Evolutionary conservation across 2,797 vertebrate genomes (phyloP).

Genomic region (Sebastes taczanowskii): DNA sequence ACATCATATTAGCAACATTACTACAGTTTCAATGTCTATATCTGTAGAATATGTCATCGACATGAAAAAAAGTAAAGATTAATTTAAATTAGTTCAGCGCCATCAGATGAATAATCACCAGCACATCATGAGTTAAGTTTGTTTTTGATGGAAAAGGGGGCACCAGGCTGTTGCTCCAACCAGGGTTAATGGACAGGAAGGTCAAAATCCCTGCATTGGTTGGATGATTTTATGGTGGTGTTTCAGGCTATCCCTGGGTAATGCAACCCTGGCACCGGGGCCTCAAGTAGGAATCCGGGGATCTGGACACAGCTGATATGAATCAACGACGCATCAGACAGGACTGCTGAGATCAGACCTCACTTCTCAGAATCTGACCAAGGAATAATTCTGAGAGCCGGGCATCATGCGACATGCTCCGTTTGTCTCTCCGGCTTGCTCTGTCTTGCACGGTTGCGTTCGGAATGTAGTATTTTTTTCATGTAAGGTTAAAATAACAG

Average conservation of each 20-base stretch:
- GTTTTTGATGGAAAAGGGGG: background rate
- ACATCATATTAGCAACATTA: no score
- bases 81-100: background rate
- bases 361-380: slow-evolving; percentile 13
- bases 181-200: slow-evolving; percentile 2
- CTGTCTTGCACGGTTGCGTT: background rate
- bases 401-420: background rate
- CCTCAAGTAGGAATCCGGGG: slow-evolving; percentile 22
- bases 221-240: slow-evolving; percentile 36
- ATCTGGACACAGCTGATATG: slow-evolving; percentile 43
- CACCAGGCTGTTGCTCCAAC: background rate
- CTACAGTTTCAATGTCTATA: no score
- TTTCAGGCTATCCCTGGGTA: slow-evolving; percentile 25
- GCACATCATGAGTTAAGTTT: background rate
- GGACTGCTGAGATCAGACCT: background rate
- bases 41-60: no score
- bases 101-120: background rate
- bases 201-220: slow-evolving; percentile 19
- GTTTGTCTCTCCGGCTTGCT: slow-evolving; percentile 21
- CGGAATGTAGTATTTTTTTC: slow-evolving; percentile 37
- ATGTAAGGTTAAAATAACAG: slow-evolving; percentile 41
- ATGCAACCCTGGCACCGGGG: slow-evolving; percentile 26
- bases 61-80: no score
- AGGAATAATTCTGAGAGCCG: slow-evolving; percentile 6
- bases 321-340: slow-evolving; percentile 16